Evolutionary conservation across 1,140 invertebrate genomes (phyloP), one percentile per base, ranked within the genome.

Genomic region (Drosophila novamexicana): DNA sequence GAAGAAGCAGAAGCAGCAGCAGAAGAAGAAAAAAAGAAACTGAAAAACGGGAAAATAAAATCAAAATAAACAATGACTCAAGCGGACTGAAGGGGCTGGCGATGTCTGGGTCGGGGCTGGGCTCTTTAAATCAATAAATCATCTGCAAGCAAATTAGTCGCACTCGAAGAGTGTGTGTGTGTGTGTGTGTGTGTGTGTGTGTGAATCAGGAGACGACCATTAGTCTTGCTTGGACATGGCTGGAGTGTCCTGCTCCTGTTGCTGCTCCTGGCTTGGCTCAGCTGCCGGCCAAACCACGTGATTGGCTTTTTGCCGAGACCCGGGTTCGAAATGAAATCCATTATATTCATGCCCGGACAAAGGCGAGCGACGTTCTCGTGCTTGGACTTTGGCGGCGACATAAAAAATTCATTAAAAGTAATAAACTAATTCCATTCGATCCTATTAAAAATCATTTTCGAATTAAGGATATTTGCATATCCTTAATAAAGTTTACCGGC

Each of bases 351-450:
- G 79, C 79, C 29, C 67, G 14, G 14, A 84, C 80, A 89, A 89
- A 80, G 49, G 78, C 62, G 32, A 42, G 32, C 42, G 42, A 40
- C 45, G 45, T 34, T 4, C 34, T 56, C 18, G n/a, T 22, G 10
- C 39, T 54, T 36, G 53, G 54, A 58, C 64, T 40, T 53, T 73
- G 68, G 53, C 63, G 66, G 57, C 74, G 75, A 91, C 91, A 92
- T 92, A 91, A 91, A 92, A 92, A 92, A 91, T 92, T 92, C 91
- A 92, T 92, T 92, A 92, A 91, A 92, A 91, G 91, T 92, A 92
- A 92, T 92, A 91, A 92, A 91, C 90, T 91, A 92, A 92, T 92
- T 92, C 91, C 91, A 92, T 91, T 91, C 90, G 91, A 92, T 92
- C 90, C 90, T 92, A 92, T 92, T 92, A 92, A 92, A 92, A 92